These are phyloP conservation scores for Pararge aegeria DNA, from an alignment of 1,140 invertebrate genomes.

Conservation along the genomic window DNA sequence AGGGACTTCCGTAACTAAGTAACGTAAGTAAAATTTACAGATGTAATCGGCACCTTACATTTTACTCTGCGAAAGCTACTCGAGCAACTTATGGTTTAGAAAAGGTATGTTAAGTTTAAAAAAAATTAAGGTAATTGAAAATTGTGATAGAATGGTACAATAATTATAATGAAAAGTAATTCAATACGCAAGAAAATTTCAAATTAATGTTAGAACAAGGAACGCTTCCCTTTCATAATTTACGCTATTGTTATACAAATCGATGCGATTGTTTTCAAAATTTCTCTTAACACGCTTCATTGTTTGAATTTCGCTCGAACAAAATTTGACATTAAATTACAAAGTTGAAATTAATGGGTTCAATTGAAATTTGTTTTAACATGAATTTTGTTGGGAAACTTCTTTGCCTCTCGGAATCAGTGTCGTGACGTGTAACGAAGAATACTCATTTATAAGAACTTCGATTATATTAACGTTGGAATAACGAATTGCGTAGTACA, in stretches of 20 bases:
- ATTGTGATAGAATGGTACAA: no score
- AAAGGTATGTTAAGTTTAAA: no score
- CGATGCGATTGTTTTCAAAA: slow-evolving; percentile 24
- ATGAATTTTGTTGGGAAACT: slow-evolving; percentile 29
- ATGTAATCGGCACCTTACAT: no score
- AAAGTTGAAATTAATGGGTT: slow-evolving; percentile 34
- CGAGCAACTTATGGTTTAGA: no score
- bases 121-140: no score
- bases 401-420: slow-evolving; percentile 28
- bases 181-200: no score
- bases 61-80: no score
- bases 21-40: no score
- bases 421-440: slow-evolving; percentile 23
- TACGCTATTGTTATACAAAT: slow-evolving; percentile 25
- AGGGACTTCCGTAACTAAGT: no score
- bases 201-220: no score
- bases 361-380: slow-evolving; percentile 37
- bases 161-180: no score
- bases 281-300: slow-evolving; percentile 23
- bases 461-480: slow-evolving; percentile 9
- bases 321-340: slow-evolving; percentile 35
- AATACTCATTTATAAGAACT: slow-evolving; percentile 23
- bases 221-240: slow-evolving; percentile 13
- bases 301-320: slow-evolving; percentile 28
- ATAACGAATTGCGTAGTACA: not conserved